Conservation (phyloP, 1,140 invertebrate genomes). For the Pinna nobilis region DNA sequence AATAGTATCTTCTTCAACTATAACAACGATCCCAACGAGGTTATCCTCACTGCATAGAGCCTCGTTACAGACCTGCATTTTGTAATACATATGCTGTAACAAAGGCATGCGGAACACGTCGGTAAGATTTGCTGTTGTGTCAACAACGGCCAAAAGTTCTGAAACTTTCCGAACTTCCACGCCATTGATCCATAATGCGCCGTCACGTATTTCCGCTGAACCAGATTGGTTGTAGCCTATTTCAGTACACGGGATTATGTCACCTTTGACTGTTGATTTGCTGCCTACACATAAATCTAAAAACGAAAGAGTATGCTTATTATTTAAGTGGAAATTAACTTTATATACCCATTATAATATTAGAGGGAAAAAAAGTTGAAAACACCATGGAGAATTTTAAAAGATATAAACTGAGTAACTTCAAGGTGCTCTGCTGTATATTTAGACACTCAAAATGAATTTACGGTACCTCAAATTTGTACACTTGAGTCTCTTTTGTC, state of each 20-base stretch:
- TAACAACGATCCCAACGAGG: slow-evolving; percentile 15
- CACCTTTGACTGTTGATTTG: slow-evolving; percentile 22
- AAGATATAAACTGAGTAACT: no score
- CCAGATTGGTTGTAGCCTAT: slow-evolving; percentile 33
- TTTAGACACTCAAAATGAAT: no score
- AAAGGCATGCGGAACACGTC: slow-evolving; percentile 36
- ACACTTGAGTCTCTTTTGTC: no score
- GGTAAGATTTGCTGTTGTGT: slow-evolving; percentile 1
- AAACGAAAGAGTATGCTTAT: slow-evolving; percentile 5
- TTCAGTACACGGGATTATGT: slow-evolving; percentile 48
- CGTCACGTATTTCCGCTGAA: slow-evolving; percentile 35
- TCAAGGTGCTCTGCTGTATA: no score
- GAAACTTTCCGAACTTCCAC: slow-evolving; percentile 13
- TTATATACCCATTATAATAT: background rate
- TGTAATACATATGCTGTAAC: slow-evolving; percentile 34
- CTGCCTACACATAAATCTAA: slow-evolving; percentile 50
- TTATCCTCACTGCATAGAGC: slow-evolving; percentile 31
- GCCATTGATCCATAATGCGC: slow-evolving; percentile 35
- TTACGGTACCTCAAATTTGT: no score
- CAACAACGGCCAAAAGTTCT: background rate
- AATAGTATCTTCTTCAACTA: slow-evolving; percentile 6
- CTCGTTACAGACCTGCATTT: slow-evolving; percentile 43
- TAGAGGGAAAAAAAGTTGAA: background rate
- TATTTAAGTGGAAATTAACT: background rate
- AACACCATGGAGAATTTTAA: no score